Base-by-base conservation (phyloP, 2,888 invertebrate genomes). In the Chrysodeixis includens region DNA sequence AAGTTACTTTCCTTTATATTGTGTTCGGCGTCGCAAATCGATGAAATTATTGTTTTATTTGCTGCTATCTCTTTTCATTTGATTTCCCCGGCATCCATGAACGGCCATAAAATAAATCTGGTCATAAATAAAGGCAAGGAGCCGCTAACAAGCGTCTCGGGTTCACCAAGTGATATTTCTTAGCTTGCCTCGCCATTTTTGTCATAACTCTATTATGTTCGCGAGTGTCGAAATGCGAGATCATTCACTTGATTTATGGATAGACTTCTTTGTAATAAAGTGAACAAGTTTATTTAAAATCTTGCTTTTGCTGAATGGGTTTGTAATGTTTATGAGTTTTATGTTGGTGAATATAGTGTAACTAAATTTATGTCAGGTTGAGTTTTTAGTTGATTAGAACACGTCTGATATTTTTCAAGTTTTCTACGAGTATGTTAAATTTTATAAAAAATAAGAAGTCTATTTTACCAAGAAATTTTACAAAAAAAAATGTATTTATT, bases 71-170 rank as follows among this genome's bases (percentile, higher is more conserved):
- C 84, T 86, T 82, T 86, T 88, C 86, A 89, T 92, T 90, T 84
- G 90, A 92, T 90, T 88, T 86, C 79, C 77, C 77, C 84, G 82
- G 85, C 87, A 89, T 92, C 88, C 87, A 86, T 85, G 83, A 88
- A 84, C 86, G 90, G 91, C 85, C 91, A 95, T 95, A 95, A 95
- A 95, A 94, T 95, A 95, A 95, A 95, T 95, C 95, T 93, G 90
- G 90, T 81, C 94, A 95, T 95, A 95, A 95, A 95, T 95, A 95
- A 95, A 92, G 87, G 83, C 86, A 83, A 82, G 88, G 86, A 91
- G 94, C 88, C 93, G 93, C 95, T 95, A 95, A 95, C 95, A 95
- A 95, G 95, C 93, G 91, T 93, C 93, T 95, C 94, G 93, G 93
- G 91, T 95, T 95, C 92, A 86, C 89, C 92, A 89, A 92, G 92